Evolutionary conservation across 2,888 invertebrate genomes (phyloP), one percentile per base, ranked within the genome.

Genomic region (Lasius fuliginosus): DNA sequence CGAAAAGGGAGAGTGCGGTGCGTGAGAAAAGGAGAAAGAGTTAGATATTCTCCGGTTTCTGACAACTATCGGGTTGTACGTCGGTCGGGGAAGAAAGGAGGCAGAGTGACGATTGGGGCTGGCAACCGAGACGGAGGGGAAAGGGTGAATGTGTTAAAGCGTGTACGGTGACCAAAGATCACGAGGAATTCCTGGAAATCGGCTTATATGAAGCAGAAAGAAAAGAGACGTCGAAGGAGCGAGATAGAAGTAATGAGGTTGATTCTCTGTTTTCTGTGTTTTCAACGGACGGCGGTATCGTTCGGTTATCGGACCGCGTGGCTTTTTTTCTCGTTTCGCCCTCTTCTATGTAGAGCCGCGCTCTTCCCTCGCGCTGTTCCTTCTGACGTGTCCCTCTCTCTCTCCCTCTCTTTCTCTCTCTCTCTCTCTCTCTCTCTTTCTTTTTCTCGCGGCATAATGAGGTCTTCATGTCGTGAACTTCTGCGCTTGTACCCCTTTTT

Each of bases 191-290:
- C 93, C 89, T 92, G 93, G 93, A 93, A 94, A 92, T 93, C 92
- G 92, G 87, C 88, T 89, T 88, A 86, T 77, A 83, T 84, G 74
- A 87, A 88, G 86, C 85, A 82, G 77, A 58, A 33, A 27, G 58
- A 62, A 62, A 40, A 87, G 86, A 82, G 86, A 83, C 82, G 68
- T 84, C 62, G 84, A 88, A 86, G 83, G 86, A 92, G 88, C 88
- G 88, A 93, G 94, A 94, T 93, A 92, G 91, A 93, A 94, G 94
- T 94, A 94, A 94, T 92, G 94, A 94, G 93, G 93, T 92, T 94
- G 93, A 94, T 93, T 93, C 92, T 92, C 92, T 94, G 93, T 92
- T 94, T 94, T 94, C 93, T 92, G 93, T 92, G 91, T 93, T 94
- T 94, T 91, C 90, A 92, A 92, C 90, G 90, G 91, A 92, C 88